These are phyloP conservation scores for Micrasema longulum DNA, from an alignment of 1,140 invertebrate genomes.

Conservation along the genomic window DNA sequence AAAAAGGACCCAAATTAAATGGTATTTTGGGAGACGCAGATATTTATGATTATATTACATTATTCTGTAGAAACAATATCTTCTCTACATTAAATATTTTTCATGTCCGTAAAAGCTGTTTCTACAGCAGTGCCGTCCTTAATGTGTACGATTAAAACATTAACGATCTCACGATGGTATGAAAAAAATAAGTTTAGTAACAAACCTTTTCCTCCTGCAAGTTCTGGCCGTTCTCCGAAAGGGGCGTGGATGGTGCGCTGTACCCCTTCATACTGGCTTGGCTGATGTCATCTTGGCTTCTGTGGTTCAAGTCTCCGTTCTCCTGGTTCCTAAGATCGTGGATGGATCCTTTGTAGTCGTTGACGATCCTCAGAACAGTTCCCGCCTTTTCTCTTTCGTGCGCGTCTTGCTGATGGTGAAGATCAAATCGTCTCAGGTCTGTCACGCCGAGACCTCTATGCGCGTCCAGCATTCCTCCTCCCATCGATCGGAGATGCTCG, in stretches of 20 bases:
- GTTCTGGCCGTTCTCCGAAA: constrained; percentile 71
- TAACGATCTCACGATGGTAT: too few species aligned
- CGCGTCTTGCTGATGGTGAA: constrained; percentile 63
- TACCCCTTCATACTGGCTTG: constrained; percentile 62
- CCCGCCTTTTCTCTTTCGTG: constrained; percentile 67
- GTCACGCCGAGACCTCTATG: constrained; percentile 67
- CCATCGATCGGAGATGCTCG: constrained; percentile 74
- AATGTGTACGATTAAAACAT: too few species aligned
- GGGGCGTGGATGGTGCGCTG: constrained; percentile 73
- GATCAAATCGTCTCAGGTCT: constrained; percentile 67
- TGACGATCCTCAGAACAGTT: constrained; percentile 63
- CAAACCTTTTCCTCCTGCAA: constrained; percentile 72
- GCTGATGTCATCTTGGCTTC: constrained; percentile 64
- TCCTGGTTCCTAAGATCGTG: constrained; percentile 66
- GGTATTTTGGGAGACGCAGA: too few species aligned
- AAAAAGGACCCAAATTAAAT: too few species aligned
- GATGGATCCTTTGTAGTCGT: constrained; percentile 64
- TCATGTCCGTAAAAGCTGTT: too few species aligned
- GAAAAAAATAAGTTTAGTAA: constrained; percentile 11
- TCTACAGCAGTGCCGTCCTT: too few species aligned
- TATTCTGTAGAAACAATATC: too few species aligned
- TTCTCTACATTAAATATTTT: too few species aligned
- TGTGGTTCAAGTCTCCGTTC: constrained; percentile 60
- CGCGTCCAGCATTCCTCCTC: constrained; percentile 67
- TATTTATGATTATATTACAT: too few species aligned